Base-by-base conservation (phyloP, 2,888 invertebrate species). In the Melinaea marsaeus region DNA sequence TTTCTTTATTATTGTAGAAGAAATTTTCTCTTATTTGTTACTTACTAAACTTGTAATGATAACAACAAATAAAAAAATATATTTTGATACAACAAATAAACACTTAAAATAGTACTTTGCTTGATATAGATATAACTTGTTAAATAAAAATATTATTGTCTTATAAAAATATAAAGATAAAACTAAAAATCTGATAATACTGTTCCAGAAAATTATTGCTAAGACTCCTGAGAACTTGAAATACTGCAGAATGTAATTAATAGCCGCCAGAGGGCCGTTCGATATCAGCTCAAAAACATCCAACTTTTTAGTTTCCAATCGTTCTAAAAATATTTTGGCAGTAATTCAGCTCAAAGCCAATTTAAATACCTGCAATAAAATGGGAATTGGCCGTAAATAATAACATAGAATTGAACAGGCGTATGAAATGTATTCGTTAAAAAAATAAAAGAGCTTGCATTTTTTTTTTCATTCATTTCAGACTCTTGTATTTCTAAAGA, bases 171-270 rank as follows among this genome's bases (percentile, higher is more conserved):
- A 22, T 22, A 37, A 57, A 55, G 46, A 35, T 57, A 61, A 56
- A 51, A 57, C 42, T 55, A 13, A 51, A 54, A 57, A 59, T 34
- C 51, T 60, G 56, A 66, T 62, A 46, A 55, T 11, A 55, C 58
- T 59, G 46, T 61, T 66, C 37, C 45, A 66, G 34, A 66, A 66
- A 58, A 59, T 60, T 61, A 65, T 60, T 54, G 58, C 48, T 61
- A 58, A 61, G 58, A 11, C 54, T 58, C 58, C 54, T 58, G 13
- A n/a, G 56, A 63, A 56, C 55, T 58, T 58, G 58, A 58, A 61
- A 60, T 56, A 63, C 61, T 63, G 56, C 46, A 59, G 61, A 61
- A 58, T 58, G 58, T 59, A 66, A 66, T 66, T 63, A 66, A 66
- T 66, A 58, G 61, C 63, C 63, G 63, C 58, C 51, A 60, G 58